Base-by-base conservation (phyloP, 2,888 invertebrate genomes). In the Thelaira solivaga region DNA sequence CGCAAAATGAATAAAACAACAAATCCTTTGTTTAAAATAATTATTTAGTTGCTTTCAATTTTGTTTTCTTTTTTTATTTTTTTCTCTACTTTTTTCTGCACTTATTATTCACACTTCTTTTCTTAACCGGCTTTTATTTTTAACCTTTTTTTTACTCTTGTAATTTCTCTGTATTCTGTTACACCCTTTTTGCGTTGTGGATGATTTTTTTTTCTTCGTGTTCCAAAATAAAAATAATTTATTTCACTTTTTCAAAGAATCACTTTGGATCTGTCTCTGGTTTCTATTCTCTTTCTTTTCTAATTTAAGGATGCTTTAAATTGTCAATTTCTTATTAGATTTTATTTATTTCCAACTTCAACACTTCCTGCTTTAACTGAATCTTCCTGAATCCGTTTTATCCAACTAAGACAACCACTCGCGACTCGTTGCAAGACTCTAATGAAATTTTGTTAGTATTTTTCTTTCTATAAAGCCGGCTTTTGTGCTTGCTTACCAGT, bases 351-450 rank as follows among this genome's bases (percentile, higher is more conserved):
- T 57, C 31, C 13, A 13, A 39, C 5, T 39, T 39, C 13, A 6
- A 26, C 29, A 51, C 39, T 67, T 65, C 59, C 57, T 64, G 73
- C n/a, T n/a, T 41, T 34, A 31, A 64, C 20, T 62, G 59, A 41
- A n/a, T n/a, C 47, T 65, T 39, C 47, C n/a, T 49, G 13, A 57
- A 72, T 57, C 59, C 65, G 64, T 45, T 67, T 39, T 16, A 31
- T 6, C 39, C 39, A 81, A 79, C 31, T 47, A 20, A 79, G 80
- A 83, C 83, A 84, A 85, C 86, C 84, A 82, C 79, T 84, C 83
- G 81, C 85, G 85, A 86, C 84, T 82, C 83, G 84, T 83, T 83
- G 83, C 85, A 83, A 85, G 83, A 84, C 83, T 85, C 85, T 83
- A 86, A 86, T 86, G 85, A 82, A 78, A 76, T 76, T 65, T 65